phyloP scores from a whole-genome alignment of 2,888 invertebrate species.

The Cephus runcator region DNA sequence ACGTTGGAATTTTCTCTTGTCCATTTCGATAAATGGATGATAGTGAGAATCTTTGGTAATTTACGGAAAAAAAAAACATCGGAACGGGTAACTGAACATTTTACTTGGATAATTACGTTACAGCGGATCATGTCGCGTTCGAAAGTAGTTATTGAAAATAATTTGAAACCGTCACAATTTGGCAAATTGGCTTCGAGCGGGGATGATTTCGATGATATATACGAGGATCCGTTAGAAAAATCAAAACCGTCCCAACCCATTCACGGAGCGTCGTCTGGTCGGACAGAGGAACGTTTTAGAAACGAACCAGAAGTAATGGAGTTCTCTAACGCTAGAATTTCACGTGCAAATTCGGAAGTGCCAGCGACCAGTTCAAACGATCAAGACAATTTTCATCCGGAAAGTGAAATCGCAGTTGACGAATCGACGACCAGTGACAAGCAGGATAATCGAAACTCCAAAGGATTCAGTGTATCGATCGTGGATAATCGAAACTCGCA shows the following conservation, averaged over 20 bases:
- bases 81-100: background rate
- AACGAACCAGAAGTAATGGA: constrained; percentile 16
- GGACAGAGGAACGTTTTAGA: background rate
- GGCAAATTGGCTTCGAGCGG: constrained; percentile 1
- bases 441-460: background rate
- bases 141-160: constrained; percentile 17
- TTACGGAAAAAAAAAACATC: background rate
- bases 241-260: constrained; percentile 12
- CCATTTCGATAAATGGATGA: background rate
- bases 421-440: background rate
- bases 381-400: background rate
- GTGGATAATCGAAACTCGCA: background rate
- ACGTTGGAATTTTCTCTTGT: background rate
- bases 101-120: background rate
- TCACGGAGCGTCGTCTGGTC: background rate
- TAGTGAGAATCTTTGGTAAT: background rate
- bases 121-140: background rate
- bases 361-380: background rate
- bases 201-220: constrained; percentile 16
- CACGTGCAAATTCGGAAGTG: background rate
- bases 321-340: constrained; percentile 10
- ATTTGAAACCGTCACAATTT: constrained; percentile 16
- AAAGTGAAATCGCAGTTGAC: background rate
- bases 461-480: background rate
- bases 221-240: constrained; percentile 16